Evolutionary conservation across 2,888 invertebrate genomes (phyloP).

Genomic region (Syrphus vitripennis): DNA sequence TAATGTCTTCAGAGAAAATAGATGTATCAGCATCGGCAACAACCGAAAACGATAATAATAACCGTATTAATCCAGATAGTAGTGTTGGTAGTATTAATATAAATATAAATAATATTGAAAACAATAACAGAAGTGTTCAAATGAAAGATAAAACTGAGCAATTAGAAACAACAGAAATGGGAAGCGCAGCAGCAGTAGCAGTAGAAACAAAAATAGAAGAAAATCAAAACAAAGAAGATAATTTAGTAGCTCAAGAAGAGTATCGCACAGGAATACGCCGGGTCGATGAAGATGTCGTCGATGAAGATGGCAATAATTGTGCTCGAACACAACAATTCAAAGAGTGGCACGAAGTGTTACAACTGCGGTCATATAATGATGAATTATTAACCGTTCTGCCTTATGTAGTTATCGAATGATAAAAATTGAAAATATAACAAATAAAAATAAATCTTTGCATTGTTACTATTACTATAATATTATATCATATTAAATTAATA

Average conservation of each 20-base stretch:
- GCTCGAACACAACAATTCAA: conserved; percentile 84
- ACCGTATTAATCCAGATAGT: conserved; percentile 23
- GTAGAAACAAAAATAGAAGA: neutral
- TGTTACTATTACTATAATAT: conserved; percentile 55
- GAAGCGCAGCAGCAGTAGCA: neutral
- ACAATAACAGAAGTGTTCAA: conserved; percentile 33
- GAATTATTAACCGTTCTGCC: conserved; percentile 95
- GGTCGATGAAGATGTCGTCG: conserved; percentile 73
- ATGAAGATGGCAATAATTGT: conserved; percentile 73
- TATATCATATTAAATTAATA: neutral
- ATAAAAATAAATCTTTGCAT: conserved; percentile 19
- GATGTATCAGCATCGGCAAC: neutral
- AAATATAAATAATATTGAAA: conserved; percentile 29
- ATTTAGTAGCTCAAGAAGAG: conserved; percentile 72
- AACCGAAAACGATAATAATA: conserved; percentile 20
- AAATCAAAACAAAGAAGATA: conserved; percentile 7
- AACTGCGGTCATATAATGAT: conserved; percentile 87
- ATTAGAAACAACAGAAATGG: neutral
- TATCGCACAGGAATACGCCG: conserved; percentile 76
- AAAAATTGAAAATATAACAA: conserved; percentile 37
- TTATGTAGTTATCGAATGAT: conserved; percentile 96
- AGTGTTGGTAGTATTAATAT: conserved; percentile 32
- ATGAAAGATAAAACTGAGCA: neutral
- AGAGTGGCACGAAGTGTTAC: conserved; percentile 95
- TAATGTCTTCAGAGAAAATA: neutral